phyloP scores from a whole-genome alignment of 2,113 vertebrate species.

The Solea senegalensis region DNA sequence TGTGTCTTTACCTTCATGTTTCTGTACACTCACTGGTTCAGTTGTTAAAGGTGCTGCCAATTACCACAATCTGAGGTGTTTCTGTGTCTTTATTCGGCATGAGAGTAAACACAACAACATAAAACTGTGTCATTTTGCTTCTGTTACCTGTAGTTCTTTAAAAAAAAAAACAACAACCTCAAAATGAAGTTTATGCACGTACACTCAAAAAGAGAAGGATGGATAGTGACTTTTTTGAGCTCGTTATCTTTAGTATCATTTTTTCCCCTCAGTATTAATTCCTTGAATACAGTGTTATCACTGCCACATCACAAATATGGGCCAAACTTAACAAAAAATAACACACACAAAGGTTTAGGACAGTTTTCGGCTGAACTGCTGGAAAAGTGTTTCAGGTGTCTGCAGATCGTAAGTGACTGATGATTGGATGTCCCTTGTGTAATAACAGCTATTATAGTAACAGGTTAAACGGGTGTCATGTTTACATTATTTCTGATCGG shows the following conservation, averaged over 20 bases:
- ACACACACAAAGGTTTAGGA: neutral
- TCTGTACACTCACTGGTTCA: neutral
- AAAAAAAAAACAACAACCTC: too few species aligned
- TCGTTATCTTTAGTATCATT: too few species aligned
- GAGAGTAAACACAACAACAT: too few species aligned
- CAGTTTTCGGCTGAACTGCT: neutral
- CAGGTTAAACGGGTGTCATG: neutral
- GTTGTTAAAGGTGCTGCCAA: neutral
- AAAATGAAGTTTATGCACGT: too few species aligned
- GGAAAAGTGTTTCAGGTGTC: neutral
- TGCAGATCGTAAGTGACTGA: neutral
- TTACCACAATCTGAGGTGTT: too few species aligned
- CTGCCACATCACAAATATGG: neutral
- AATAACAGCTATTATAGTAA: neutral
- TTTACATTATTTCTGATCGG: too few species aligned
- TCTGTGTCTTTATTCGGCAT: too few species aligned
- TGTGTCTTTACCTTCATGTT: neutral
- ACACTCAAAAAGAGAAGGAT: too few species aligned
- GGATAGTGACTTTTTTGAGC: too few species aligned
- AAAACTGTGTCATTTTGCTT: too few species aligned
- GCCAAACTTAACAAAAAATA: neutral
- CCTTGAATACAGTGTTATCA: neutral
- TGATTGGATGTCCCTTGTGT: neutral
- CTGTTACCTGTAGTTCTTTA: too few species aligned
- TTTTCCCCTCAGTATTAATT: too few species aligned